Evolutionary conservation across 2,888 invertebrate genomes (phyloP), one percentile per base, ranked within the genome.

Genomic region (Eupithecia vulgata): DNA sequence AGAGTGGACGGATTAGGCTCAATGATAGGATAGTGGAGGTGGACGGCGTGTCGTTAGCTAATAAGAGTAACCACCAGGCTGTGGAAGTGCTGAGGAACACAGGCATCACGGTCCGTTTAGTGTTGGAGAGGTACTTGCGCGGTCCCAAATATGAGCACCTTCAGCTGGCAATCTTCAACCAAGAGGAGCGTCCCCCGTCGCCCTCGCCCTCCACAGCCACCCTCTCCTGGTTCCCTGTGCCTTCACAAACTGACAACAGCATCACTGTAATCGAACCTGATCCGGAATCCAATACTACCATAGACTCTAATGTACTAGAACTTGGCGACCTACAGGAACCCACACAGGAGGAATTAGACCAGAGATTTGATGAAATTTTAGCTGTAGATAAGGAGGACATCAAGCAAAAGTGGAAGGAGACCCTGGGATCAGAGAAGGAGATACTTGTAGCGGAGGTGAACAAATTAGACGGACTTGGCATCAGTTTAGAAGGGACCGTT

Each of bases 1-100:
- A 97, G 83, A 98, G 98, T 88, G 97, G 97, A 71, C 96, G 97
- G 91, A 99, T 99, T 84, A 97, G 97, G 91, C 96, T 99, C 83
- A 99, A 99, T 90, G 99, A 99, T 94, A 97, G 99, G 86, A 99
- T 99, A 85, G 97, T 99, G 76, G 98, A 99, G 95, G 99, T 97
- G 57, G 99, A 99, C 91, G 98, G 98, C 30, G 96, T 96, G 83
- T 97, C 98, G 13, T 95, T 99, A 82, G 96, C 98, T 79, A 98
- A 99, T 73, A 98, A 97, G 86, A 98, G 98, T 72, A 99, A 99
- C 91, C 98, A 99, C 83, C 98, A 99, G 88, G 99, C 99, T 15
- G 99, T 99, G 42, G 99, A 99, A 88, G 96, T 98, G 78, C 94
- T 99, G 76, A 96, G 98, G 79, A 98, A 98, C 87, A 99, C 99